Conservation (phyloP, 2,888 invertebrate genomes). For the Heliconius hortense region DNA sequence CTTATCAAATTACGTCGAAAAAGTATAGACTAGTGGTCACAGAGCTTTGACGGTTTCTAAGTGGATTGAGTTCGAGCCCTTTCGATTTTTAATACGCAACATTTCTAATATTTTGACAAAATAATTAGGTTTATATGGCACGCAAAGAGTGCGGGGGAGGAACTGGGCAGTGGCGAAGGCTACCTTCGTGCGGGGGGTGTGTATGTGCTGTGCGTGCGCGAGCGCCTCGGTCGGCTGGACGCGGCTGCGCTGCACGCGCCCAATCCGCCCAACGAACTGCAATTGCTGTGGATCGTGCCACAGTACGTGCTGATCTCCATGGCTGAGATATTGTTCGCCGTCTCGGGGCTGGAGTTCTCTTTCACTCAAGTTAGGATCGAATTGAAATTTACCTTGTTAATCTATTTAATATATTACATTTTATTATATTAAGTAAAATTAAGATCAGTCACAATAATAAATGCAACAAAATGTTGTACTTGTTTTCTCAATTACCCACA, state of each 20-base stretch:
- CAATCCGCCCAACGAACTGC: slow-evolving; percentile 84
- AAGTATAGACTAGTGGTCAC: neutral
- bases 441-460: neutral
- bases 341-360: slow-evolving; percentile 91
- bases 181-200: slow-evolving; percentile 73
- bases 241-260: slow-evolving; percentile 82
- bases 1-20: neutral
- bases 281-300: slow-evolving; percentile 88
- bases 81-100: neutral
- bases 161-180: slow-evolving; percentile 64
- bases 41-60: neutral
- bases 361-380: slow-evolving; percentile 83
- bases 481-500: neutral
- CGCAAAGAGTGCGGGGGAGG: slow-evolving; percentile 59
- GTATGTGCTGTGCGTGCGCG: slow-evolving; percentile 81
- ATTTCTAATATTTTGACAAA: neutral
- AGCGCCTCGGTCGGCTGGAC: slow-evolving; percentile 75
- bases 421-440: neutral
- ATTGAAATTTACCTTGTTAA: neutral
- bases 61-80: neutral
- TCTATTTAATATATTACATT: neutral
- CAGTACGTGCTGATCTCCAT: slow-evolving; percentile 90
- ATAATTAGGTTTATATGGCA: slow-evolving; percentile 52
- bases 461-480: neutral
- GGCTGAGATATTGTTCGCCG: slow-evolving; percentile 91